These are phyloP conservation scores for Metopolophium dirhodum DNA, from an alignment of 1,140 invertebrate species.

Conservation along the genomic window DNA sequence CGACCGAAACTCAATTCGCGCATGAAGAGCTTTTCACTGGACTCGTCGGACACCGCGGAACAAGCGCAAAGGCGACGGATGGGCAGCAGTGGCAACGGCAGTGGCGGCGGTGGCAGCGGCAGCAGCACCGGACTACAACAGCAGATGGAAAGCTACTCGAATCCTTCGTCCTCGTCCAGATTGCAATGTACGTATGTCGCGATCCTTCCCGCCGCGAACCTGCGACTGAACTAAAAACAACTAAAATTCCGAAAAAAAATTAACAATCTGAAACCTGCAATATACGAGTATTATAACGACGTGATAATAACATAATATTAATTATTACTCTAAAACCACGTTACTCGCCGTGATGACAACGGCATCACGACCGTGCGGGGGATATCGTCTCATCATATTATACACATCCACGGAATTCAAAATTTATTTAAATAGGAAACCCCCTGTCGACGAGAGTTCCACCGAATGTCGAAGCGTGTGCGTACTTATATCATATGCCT, in stretches of 20 bases:
- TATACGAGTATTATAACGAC: background rate
- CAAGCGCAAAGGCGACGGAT: constrained; percentile 78
- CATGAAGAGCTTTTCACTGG: constrained; percentile 96
- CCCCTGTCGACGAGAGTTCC: background rate
- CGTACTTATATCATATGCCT: background rate
- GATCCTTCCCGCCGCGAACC: background rate
- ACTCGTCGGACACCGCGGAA: constrained; percentile 92
- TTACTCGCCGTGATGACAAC: no score
- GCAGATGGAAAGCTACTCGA: constrained; percentile 60
- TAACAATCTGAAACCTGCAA: background rate
- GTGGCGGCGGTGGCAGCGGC: constrained; percentile 68
- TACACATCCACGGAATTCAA: background rate
- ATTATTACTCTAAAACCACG: background rate
- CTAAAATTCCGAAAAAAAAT: background rate
- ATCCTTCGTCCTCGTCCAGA: constrained; percentile 65
- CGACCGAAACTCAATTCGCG: constrained; percentile 93
- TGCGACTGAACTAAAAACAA: no score
- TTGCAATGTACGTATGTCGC: constrained; percentile 64
- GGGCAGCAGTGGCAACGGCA: constrained; percentile 69
- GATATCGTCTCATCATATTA: background rate
- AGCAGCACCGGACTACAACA: constrained; percentile 59
- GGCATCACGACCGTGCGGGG: background rate
- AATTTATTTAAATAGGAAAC: background rate
- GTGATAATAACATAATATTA: background rate
- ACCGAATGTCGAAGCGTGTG: background rate